A percentile compares a stretch with the other conserved stretches of the same genome.
Evolutionary conservation across 2,113 vertebrate genomes (phyloP).

Genomic region (Neomonachus schauinslandi): DNA sequence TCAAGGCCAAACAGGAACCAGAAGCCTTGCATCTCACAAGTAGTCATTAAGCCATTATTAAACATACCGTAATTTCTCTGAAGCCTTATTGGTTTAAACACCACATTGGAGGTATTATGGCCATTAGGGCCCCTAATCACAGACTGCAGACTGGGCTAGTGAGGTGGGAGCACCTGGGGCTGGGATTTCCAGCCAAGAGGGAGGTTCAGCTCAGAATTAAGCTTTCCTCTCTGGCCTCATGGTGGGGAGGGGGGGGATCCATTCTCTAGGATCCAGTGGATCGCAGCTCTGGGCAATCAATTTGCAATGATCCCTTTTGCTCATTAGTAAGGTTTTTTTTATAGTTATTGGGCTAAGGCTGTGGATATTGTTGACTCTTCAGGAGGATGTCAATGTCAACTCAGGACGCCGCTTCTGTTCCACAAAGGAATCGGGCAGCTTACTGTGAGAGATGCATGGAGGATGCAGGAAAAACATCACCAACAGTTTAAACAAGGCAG

Average conservation of each 20-base stretch:
- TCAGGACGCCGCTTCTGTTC: neutral
- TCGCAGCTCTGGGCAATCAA: neutral
- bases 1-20: conserved; percentile 75
- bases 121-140: conserved; percentile 62
- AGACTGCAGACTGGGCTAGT: conserved; percentile 40
- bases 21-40: conserved; percentile 68
- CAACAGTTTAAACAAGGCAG: neutral
- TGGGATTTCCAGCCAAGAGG: conserved; percentile 58
- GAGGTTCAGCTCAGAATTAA: conserved; percentile 31
- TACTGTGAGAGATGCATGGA: neutral
- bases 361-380: neutral
- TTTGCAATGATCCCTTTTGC: neutral
- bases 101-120: conserved; percentile 71
- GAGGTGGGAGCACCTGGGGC: conserved; percentile 66
- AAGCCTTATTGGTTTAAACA: conserved; percentile 70
- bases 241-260: neutral
- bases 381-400: neutral
- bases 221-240: conserved; percentile 36
- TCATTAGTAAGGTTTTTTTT: neutral
- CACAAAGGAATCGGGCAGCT: neutral
- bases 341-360: neutral
- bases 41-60: conserved; percentile 81
- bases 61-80: conserved; percentile 66
- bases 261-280: conserved; percentile 3
- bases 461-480: neutral